These are phyloP conservation scores for Drosophila yooni DNA, from an alignment of 2,888 invertebrate genomes.

Conservation along the genomic window DNA sequence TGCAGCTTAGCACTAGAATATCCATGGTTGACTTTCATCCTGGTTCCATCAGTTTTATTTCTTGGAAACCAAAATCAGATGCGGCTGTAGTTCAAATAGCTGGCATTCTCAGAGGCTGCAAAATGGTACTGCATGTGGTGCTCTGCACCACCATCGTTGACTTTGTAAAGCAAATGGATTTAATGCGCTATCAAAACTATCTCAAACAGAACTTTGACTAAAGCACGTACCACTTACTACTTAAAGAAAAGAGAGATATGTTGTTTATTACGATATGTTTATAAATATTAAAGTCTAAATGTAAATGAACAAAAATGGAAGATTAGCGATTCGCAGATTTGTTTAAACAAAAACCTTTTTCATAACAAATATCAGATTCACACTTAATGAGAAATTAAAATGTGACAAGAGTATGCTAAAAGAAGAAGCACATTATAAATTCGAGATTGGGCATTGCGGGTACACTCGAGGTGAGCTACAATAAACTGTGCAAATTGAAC, in stretches of 20 bases:
- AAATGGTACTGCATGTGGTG: slow-evolving; percentile 35
- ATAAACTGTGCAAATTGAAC: slow-evolving; percentile 69
- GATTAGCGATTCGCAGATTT: not conserved
- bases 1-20: slow-evolving; percentile 37
- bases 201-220: slow-evolving; percentile 5
- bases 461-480: slow-evolving; percentile 26
- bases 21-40: slow-evolving; percentile 24
- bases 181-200: slow-evolving; percentile 19
- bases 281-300: not conserved
- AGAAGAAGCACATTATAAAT: slow-evolving; percentile 11
- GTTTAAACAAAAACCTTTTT: not conserved
- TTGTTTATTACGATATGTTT: not conserved
- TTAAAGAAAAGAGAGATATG: not conserved
- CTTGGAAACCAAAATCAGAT: slow-evolving; percentile 3
- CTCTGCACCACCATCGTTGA: slow-evolving; percentile 32
- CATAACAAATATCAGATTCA: not conserved
- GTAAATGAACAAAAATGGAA: not conserved
- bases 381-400: not conserved
- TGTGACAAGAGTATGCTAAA: not conserved
- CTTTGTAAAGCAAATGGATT: slow-evolving; percentile 36
- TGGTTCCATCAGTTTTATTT: slow-evolving; percentile 37
- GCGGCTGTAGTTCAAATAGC: not conserved
- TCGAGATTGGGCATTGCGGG: slow-evolving; percentile 1
- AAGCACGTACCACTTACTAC: not conserved
- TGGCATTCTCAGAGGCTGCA: slow-evolving; percentile 17